phyloP scores from a whole-genome alignment of 2,888 invertebrate species.

The Kuschelorhynchus macadamiae region DNA sequence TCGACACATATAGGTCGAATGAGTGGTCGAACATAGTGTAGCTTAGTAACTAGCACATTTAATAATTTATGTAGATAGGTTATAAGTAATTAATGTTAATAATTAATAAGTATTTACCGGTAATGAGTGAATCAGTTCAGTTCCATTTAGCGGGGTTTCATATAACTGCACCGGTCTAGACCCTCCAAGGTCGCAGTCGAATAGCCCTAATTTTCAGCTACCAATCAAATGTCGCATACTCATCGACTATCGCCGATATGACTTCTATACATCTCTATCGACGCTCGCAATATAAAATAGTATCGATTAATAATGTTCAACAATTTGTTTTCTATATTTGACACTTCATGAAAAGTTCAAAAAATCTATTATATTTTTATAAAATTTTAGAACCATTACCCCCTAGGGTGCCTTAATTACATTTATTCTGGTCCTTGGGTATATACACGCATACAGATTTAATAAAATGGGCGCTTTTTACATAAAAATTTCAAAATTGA shows the following conservation, averaged over 20 bases:
- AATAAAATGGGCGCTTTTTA: conserved; percentile 29
- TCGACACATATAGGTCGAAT: conserved; percentile 43
- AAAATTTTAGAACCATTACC: conserved; percentile 29
- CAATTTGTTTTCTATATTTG: conserved; percentile 23
- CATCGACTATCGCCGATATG: conserved; percentile 11
- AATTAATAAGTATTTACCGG: conserved; percentile 53
- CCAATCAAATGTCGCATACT: conserved; percentile 33
- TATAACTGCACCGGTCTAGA: conserved; percentile 56
- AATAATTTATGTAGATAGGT: conserved; percentile 45
- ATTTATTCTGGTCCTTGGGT: conserved; percentile 33
- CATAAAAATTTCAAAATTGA: conserved; percentile 22
- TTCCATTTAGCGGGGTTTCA: conserved; percentile 61
- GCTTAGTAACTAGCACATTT: conserved; percentile 57
- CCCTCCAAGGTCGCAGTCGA: conserved; percentile 55
- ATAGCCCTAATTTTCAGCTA: conserved; percentile 45
- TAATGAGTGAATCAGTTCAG: conserved; percentile 66
- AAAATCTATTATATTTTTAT: conserved; percentile 40
- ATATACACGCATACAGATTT: conserved; percentile 27
- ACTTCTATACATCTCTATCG: conserved; percentile 17
- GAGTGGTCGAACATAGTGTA: conserved; percentile 54
- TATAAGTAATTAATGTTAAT: conserved; percentile 49
- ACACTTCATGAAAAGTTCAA: conserved; percentile 43
- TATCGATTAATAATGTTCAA: conserved; percentile 13
- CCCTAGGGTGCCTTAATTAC: conserved; percentile 12
- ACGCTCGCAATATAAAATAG: conserved; percentile 4